phyloP scores from a whole-genome alignment of 2,888 invertebrate species.

The Podotricha telesiphe region DNA sequence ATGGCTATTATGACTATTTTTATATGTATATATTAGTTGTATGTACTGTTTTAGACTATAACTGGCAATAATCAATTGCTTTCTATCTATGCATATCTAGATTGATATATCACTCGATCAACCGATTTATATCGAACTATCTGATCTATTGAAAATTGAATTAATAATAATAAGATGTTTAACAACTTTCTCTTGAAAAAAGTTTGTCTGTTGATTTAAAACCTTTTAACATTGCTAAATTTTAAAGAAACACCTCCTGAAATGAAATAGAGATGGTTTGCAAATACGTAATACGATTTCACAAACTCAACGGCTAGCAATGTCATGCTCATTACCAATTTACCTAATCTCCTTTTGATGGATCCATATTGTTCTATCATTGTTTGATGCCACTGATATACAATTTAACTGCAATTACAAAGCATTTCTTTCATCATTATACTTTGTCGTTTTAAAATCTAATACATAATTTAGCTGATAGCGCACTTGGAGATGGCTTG shows the following conservation, averaged over 20 bases:
- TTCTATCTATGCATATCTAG: conserved; percentile 54
- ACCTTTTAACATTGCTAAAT: background rate
- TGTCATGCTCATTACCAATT: conserved; percentile 63
- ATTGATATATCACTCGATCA: conserved; percentile 8
- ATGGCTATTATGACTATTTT: conserved; percentile 72
- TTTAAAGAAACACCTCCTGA: background rate
- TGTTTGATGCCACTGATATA: conserved; percentile 55
- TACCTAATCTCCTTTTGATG: conserved; percentile 72
- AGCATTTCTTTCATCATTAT: conserved; percentile 65
- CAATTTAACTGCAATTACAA: conserved; percentile 63
- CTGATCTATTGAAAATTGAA: conserved; percentile 12
- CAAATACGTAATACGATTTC: conserved; percentile 27
- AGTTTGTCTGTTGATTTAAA: background rate
- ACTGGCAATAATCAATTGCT: conserved; percentile 70
- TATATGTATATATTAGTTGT: conserved; percentile 51
- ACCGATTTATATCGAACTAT: conserved; percentile 4
- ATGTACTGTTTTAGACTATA: conserved; percentile 75
- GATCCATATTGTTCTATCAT: conserved; percentile 60
- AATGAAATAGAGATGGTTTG: conserved; percentile 1
- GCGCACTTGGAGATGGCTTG: conserved; percentile 37
- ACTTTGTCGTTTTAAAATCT: conserved; percentile 46
- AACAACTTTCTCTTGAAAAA: conserved; percentile 1
- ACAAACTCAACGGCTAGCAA: conserved; percentile 42
- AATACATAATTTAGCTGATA: conserved; percentile 41
- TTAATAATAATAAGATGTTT: background rate